Evolutionary conservation across 1,140 invertebrate species (phyloP).

Genomic region (Conopomorpha cramerella): DNA sequence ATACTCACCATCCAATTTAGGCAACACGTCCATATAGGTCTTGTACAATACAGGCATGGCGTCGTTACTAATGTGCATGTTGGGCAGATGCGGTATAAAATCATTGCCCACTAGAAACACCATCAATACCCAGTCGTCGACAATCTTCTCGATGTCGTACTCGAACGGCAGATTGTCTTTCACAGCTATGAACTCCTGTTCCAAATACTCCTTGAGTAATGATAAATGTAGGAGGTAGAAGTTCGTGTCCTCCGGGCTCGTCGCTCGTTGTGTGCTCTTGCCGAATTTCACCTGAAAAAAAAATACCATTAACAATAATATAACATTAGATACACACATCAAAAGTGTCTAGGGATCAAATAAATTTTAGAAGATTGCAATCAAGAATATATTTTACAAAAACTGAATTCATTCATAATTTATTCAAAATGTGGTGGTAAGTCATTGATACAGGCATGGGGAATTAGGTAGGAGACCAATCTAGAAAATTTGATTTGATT

Average conservation of each 20-base stretch:
- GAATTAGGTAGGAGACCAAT: too few relatives aligned
- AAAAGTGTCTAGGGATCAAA: too few relatives aligned
- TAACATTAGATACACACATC: too few relatives aligned
- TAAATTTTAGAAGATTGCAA: too few relatives aligned
- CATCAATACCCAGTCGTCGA: constrained; percentile 86
- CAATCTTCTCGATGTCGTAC: constrained; percentile 81
- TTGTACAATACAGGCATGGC: constrained; percentile 85
- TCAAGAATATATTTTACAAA: too few relatives aligned
- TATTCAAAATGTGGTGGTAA: too few relatives aligned
- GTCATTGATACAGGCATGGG: too few relatives aligned
- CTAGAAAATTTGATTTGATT: too few relatives aligned
- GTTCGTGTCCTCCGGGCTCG: constrained; percentile 84
- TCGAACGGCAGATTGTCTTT: constrained; percentile 72
- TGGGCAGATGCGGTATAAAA: constrained; percentile 93
- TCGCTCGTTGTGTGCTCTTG: constrained; percentile 62
- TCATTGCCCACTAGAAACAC: constrained; percentile 96
- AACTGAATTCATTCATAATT: too few relatives aligned
- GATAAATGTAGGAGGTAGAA: constrained; percentile 93
- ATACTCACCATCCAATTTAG: constrained; percentile 78
- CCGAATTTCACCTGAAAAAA: constrained; percentile 70
- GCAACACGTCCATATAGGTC: constrained; percentile 86
- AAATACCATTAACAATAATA: too few relatives aligned
- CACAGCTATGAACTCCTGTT: constrained; percentile 84
- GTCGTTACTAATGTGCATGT: constrained; percentile 90
- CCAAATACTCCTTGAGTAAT: constrained; percentile 89